Percentiles rank a stretch among this genome's conserved stretches.
These are phyloP conservation scores for Himantopus leucocephalus DNA, from an alignment of 2,113 vertebrate species.

Conservation along the genomic window DNA sequence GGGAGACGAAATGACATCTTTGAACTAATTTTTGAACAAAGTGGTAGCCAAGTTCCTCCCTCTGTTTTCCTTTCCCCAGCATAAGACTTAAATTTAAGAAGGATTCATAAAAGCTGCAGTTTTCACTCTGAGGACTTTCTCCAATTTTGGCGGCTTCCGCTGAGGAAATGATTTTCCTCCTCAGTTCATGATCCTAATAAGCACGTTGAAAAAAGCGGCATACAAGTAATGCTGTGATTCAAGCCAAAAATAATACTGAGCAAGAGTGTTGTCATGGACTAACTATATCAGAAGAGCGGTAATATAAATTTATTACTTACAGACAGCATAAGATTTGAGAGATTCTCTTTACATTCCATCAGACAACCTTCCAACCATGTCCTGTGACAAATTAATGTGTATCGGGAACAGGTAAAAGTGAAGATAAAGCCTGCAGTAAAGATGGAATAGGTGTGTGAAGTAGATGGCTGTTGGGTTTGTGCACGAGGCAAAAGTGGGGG, in stretches of 20 bases:
- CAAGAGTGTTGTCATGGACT: background rate
- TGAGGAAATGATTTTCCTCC: background rate
- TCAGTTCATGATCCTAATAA: background rate
- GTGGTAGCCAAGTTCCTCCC: background rate
- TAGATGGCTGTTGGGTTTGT: background rate
- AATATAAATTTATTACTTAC: background rate
- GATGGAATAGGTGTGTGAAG: background rate
- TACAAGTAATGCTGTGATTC: background rate
- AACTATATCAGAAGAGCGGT: background rate
- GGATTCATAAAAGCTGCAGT: background rate
- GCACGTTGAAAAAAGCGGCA: background rate
- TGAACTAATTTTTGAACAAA: background rate
- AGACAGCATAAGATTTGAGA: background rate
- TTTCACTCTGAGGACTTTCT: background rate
- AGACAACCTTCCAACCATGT: background rate
- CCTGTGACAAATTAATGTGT: background rate
- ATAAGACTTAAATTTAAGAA: background rate
- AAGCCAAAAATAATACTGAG: slow-evolving; percentile 4
- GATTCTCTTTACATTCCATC: background rate
- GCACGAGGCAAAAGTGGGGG: background rate
- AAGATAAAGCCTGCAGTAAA: background rate
- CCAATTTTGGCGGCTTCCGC: background rate
- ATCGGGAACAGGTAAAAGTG: background rate
- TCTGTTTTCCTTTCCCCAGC: background rate
- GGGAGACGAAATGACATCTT: background rate